Evolutionary conservation across 1,140 invertebrate species (phyloP), one percentile per base, ranked within the genome.

Genomic region (Platyura marginata): DNA sequence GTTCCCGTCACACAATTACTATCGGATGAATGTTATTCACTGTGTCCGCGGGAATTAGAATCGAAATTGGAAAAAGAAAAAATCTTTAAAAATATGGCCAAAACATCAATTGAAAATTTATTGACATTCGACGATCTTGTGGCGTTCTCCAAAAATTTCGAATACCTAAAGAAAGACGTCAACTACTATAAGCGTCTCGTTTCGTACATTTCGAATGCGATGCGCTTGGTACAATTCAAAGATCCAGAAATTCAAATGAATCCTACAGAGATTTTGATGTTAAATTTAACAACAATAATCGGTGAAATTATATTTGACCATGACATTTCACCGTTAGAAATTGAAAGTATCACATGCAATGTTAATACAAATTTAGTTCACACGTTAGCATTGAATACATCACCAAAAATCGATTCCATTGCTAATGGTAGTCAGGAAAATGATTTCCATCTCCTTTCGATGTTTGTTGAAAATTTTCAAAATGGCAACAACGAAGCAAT

Each of bases 331-430:
- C 70, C 70, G 1, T 46, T 62, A 13, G 62, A 70, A 39, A 68
- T 75, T 33, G 73, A 75, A 49, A 42, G 50, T 1, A 58, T 70
- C 46, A 70, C 72, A 11, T 47, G 54, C 2, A 67, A 64, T 33
- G 50, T 75, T 3, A 68, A 70, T 52, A 53, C 74, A 18, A 73
- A 74, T 61, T 60, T 74, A 33, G 61, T 73, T 2, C 67, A 74
- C 48, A 69, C 69, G 16, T 66, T 74, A 13, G 62, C 69, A 6
- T 50, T 65, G 1, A 72, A 68, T 48, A 70, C 65, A 41, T 74
- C 69, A 44, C 70, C 71, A 1, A 65, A 29, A 40, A 41, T 36
- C 34, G 6, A 8, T 15, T 9, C 13, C 15, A 32, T n/a, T 33
- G 9, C 13, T 13, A 42, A 15, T 36, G 21, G 21, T 21, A 18